phyloP scores from a whole-genome alignment of 2,797 vertebrate species.

The Steatocranus sp. region DNA sequence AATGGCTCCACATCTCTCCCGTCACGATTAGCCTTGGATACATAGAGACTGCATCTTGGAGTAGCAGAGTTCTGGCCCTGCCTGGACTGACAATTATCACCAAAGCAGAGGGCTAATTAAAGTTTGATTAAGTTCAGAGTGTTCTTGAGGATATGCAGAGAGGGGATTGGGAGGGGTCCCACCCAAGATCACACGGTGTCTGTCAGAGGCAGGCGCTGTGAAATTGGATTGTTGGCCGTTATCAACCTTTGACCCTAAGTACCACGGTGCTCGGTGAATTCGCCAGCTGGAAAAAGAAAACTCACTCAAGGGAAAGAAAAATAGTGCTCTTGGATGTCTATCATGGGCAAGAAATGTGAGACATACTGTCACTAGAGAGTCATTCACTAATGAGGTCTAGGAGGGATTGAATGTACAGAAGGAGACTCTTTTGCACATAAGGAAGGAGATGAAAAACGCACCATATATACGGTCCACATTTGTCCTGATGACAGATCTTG shows the following conservation, averaged over 20 bases:
- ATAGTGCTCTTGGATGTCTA: constrained; percentile 1
- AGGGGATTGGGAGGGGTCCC: constrained; percentile 40
- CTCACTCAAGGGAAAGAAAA: constrained; percentile 25
- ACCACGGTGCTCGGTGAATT: constrained; percentile 18
- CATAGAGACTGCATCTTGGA: constrained; percentile 29
- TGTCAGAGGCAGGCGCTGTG: constrained; percentile 72
- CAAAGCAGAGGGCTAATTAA: constrained; percentile 76
- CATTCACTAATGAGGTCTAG: constrained; percentile 53
- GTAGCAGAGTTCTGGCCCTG: constrained; percentile 54
- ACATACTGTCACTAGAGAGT: constrained; percentile 8
- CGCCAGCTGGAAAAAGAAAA: constrained; percentile 29
- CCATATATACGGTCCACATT: constrained; percentile 18
- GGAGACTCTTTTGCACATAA: background rate
- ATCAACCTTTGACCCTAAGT: constrained; percentile 66
- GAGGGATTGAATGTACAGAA: constrained; percentile 31
- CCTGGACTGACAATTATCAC: constrained; percentile 72
- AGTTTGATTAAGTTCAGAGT: constrained; percentile 76
- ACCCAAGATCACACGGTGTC: constrained; percentile 62
- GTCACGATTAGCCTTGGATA: constrained; percentile 41
- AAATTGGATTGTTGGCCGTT: constrained; percentile 77
- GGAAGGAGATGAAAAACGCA: constrained; percentile 7
- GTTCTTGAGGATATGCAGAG: constrained; percentile 70
- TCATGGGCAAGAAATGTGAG: constrained; percentile 3
- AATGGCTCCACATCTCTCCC: constrained; percentile 10
- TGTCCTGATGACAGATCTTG: constrained; percentile 15